phyloP scores from a whole-genome alignment of 1,140 invertebrate species.

The Diploscapter pachys region DNA sequence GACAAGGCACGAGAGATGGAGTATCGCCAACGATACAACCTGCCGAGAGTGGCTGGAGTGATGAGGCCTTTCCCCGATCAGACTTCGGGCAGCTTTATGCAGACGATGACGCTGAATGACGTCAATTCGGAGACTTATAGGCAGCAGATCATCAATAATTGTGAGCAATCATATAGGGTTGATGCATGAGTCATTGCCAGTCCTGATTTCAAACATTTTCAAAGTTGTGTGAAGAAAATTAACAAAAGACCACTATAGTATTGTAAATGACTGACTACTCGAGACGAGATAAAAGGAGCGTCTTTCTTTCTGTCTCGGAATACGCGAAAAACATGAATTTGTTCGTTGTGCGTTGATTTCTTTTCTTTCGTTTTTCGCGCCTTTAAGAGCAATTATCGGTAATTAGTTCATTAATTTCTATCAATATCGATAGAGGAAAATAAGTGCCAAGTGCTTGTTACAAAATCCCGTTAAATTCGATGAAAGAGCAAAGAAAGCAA shows the following conservation, averaged over 20 bases:
- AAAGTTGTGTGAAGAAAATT: not conserved
- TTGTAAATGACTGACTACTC: no score
- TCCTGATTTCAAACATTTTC: not conserved
- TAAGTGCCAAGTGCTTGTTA: no score
- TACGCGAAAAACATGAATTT: no score
- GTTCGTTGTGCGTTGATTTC: no score
- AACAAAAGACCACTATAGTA: not conserved
- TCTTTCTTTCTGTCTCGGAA: no score
- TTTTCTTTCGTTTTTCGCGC: no score
- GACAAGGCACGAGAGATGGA: slow-evolving; percentile 39
- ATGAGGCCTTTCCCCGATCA: slow-evolving; percentile 44
- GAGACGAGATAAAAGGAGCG: no score
- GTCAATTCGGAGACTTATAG: slow-evolving; percentile 38
- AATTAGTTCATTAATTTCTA: no score
- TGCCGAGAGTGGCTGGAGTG: slow-evolving; percentile 35
- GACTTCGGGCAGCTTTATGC: slow-evolving; percentile 26
- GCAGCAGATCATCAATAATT: slow-evolving; percentile 35
- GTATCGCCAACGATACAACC: slow-evolving; percentile 33
- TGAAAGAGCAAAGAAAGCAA: no score
- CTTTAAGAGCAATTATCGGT: no score
- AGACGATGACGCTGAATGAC: slow-evolving; percentile 36
- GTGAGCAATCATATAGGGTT: not conserved
- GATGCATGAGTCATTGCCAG: not conserved
- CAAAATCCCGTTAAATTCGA: no score
- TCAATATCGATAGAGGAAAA: no score